phyloP scores from a whole-genome alignment of 1,140 invertebrate genomes.

The Scaptomyza pallida region DNA sequence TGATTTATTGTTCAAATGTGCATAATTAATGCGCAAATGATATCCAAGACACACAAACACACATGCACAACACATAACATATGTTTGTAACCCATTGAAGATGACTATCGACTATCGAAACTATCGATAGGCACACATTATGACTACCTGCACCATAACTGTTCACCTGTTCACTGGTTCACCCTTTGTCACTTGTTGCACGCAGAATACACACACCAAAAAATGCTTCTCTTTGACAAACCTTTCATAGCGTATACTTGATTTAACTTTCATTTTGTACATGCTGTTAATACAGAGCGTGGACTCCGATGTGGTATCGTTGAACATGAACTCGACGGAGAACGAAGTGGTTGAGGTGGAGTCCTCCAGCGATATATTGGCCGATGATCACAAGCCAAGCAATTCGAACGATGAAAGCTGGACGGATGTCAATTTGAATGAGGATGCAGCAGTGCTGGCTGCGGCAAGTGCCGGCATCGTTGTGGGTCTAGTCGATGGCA shows the following conservation, averaged over 20 bases:
- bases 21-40: constrained; percentile 82
- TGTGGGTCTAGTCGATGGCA: constrained; percentile 47
- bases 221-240: background rate
- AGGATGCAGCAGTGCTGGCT: constrained; percentile 87
- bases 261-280: background rate
- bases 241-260: background rate
- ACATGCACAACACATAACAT: background rate
- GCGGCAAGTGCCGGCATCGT: constrained; percentile 71
- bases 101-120: too few species aligned
- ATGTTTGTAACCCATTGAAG: background rate
- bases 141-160: too few species aligned
- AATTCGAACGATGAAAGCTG: constrained; percentile 91
- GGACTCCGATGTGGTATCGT: constrained; percentile 89
- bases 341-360: constrained; percentile 88
- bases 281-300: constrained; percentile 86
- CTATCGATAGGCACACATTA: background rate
- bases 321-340: constrained; percentile 88
- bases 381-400: constrained; percentile 88
- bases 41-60: constrained; percentile 38
- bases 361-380: constrained; percentile 87
- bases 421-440: constrained; percentile 96
- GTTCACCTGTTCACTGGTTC: too few species aligned
- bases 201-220: background rate
- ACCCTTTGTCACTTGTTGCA: background rate
- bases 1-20: constrained; percentile 75